Evolutionary conservation across 2,113 vertebrate genomes (phyloP).

Genomic region (Cynocephalus volans): DNA sequence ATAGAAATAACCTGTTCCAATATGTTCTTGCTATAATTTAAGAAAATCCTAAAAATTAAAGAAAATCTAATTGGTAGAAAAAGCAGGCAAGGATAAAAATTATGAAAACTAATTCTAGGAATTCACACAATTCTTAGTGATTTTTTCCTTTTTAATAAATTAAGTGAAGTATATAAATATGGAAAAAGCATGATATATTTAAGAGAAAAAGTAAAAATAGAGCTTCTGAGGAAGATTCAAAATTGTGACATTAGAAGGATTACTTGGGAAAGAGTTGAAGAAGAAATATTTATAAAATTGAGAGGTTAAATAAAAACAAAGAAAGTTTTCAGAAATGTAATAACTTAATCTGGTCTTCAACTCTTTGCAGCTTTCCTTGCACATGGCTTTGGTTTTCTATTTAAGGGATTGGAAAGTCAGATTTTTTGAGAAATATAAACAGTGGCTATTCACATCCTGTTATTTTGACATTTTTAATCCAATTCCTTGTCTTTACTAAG

Average conservation of each 20-base stretch:
- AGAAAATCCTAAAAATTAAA: neutral
- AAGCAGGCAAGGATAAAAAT: neutral
- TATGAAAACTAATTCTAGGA: neutral
- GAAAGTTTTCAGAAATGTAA: neutral
- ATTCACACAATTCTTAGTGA: neutral
- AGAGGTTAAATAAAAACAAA: neutral
- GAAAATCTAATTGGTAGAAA: neutral
- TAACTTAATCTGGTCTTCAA: neutral
- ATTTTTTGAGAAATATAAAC: constrained; percentile 66
- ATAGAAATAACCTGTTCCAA: neutral
- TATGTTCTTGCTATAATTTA: neutral
- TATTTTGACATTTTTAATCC: constrained; percentile 70
- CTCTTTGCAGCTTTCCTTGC: neutral
- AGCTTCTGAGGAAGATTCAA: neutral
- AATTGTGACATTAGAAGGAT: neutral
- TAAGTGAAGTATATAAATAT: constrained; percentile 25
- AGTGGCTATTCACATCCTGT: constrained; percentile 51
- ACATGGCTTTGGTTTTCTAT: constrained; percentile 30
- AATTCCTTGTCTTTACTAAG: constrained; percentile 33
- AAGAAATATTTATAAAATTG: neutral
- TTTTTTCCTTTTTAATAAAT: neutral
- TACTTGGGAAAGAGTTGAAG: constrained; percentile 10
- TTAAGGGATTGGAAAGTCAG: constrained; percentile 4
- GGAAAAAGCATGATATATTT: neutral
- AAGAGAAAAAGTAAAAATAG: neutral